These are phyloP conservation scores for Microplitis manilae DNA, from an alignment of 2,888 invertebrate genomes.

Conservation along the genomic window DNA sequence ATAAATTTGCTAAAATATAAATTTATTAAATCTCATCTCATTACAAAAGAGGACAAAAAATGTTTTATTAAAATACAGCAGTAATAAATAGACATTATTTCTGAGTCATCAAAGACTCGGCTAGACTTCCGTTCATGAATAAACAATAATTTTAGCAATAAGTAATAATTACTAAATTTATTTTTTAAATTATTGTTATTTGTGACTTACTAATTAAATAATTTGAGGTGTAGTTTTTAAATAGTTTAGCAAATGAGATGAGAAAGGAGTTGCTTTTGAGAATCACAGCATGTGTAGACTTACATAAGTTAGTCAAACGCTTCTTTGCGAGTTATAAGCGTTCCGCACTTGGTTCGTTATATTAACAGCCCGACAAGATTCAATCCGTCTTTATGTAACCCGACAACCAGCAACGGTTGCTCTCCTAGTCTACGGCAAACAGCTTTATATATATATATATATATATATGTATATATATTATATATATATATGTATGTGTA, in stretches of 20 bases:
- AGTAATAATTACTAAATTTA: no score
- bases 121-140: no score
- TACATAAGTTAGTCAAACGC: constrained; percentile 36
- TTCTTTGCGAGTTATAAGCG: constrained; percentile 38
- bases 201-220: no score
- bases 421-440: constrained; percentile 1
- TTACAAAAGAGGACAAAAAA: no score
- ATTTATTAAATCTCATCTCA: no score
- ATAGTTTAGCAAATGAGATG: neutral
- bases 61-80: no score
- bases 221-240: no score
- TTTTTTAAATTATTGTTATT: no score
- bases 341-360: constrained; percentile 55
- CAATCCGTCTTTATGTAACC: constrained; percentile 63
- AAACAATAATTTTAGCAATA: no score
- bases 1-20: no score
- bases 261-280: neutral
- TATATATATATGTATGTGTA: neutral
- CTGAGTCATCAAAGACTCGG: no score
- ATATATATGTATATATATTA: neutral
- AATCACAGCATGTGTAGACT: constrained; percentile 24
- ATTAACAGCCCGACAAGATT: constrained; percentile 59
- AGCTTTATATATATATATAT: neutral
- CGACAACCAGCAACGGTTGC: constrained; percentile 34
- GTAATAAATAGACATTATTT: no score